phyloP scores from a whole-genome alignment of 2,113 vertebrate genomes.

The Embiotoca jacksoni region DNA sequence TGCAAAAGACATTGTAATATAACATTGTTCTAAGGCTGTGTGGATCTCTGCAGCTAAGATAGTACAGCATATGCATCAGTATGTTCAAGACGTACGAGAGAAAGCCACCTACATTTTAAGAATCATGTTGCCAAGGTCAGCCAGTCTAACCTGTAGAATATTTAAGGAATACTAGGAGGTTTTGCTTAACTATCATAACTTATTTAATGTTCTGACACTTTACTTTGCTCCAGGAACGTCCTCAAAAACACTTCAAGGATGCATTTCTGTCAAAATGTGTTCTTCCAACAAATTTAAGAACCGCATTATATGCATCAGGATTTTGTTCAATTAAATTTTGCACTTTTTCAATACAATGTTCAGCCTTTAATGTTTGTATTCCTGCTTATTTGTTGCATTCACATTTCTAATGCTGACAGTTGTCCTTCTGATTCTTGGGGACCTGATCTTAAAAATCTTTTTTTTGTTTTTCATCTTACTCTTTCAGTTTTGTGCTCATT shows the following conservation, averaged over 20 bases:
- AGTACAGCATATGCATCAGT: neutral
- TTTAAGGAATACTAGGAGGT: neutral
- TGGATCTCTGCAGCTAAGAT: constrained; percentile 4
- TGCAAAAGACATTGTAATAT: neutral
- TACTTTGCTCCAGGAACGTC: no score
- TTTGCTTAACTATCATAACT: neutral
- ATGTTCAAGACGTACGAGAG: no score
- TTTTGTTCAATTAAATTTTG: neutral
- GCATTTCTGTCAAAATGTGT: neutral
- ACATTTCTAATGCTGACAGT: neutral
- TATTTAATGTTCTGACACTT: no score
- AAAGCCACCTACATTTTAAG: no score
- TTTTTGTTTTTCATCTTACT: neutral
- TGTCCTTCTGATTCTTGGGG: neutral
- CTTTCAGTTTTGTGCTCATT: neutral
- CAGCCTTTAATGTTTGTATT: neutral
- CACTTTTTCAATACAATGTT: neutral
- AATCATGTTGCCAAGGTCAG: no score
- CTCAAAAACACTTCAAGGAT: no score
- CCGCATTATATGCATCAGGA: neutral
- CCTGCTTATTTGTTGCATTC: neutral
- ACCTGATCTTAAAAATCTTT: neutral
- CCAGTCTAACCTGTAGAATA: neutral
- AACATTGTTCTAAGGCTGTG: neutral
- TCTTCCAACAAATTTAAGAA: neutral